Percentiles rank a stretch among this genome's conserved stretches.
Evolutionary conservation across 2,888 invertebrate species (phyloP).

Genomic region (Oligia latruncula): DNA sequence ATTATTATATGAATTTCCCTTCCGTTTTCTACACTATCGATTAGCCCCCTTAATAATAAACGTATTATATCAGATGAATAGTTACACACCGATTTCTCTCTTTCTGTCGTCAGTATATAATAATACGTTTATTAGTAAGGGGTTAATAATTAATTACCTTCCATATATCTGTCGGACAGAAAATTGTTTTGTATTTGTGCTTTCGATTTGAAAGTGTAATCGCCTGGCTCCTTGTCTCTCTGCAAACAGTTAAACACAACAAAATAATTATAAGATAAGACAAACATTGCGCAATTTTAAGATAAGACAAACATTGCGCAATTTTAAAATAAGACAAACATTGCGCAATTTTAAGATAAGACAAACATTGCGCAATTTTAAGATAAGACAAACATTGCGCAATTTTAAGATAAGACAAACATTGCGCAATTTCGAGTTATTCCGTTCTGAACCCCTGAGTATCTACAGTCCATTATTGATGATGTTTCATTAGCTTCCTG

Average conservation of each 20-base stretch:
- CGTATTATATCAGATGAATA: too few species aligned
- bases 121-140: too few species aligned
- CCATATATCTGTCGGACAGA: conserved; percentile 3
- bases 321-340: background rate
- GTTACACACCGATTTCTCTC: too few species aligned
- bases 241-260: conserved; percentile 52
- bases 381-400: accelerated
- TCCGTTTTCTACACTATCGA: background rate
- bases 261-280: background rate
- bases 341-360: background rate
- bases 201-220: conserved; percentile 69
- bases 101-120: too few species aligned
- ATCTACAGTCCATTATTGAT: too few species aligned
- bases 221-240: conserved; percentile 61
- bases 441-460: too few species aligned
- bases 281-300: background rate
- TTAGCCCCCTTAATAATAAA: too few species aligned
- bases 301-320: background rate
- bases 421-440: too few species aligned
- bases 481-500: too few species aligned
- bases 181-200: conserved; percentile 51
- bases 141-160: conserved; percentile 24
- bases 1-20: background rate
- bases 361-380: background rate
- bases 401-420: background rate